Conservation (phyloP, 2,888 invertebrate genomes). For the Hartigia nigra region DNA sequence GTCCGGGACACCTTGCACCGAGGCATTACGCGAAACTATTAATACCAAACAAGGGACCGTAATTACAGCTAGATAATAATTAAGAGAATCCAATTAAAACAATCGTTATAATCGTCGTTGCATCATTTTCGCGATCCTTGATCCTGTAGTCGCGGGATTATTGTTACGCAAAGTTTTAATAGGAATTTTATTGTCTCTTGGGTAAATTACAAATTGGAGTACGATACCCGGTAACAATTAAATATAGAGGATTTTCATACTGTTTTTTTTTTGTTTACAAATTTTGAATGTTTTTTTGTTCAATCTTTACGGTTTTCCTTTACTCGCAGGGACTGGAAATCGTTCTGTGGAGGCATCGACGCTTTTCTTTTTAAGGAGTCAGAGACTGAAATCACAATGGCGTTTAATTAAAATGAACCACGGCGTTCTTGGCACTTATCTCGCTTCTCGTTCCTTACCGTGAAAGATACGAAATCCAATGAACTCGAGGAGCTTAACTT, state of each 20-base stretch:
- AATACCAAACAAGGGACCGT: not conserved
- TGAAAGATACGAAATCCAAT: not conserved
- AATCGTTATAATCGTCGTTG: not conserved
- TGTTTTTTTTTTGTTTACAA: too few relatives aligned
- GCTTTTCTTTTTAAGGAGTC: not conserved
- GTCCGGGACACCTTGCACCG: not conserved
- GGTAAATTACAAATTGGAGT: not conserved
- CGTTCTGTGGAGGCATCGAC: too few relatives aligned
- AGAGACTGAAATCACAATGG: conserved; percentile 22
- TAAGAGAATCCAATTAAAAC: not conserved
- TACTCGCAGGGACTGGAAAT: too few relatives aligned
- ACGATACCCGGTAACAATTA: too few relatives aligned
- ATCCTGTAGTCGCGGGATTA: not conserved
- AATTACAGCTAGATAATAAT: not conserved
- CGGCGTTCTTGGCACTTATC: conserved; percentile 9
- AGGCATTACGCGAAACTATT: too few relatives aligned
- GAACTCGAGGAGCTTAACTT: not conserved
- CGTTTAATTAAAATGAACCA: conserved; percentile 35
- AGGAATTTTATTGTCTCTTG: not conserved
- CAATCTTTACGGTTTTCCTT: too few relatives aligned
- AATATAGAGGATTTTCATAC: not conserved
- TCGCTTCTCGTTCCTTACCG: conserved; percentile 8
- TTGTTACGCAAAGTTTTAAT: not conserved
- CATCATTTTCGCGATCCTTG: not conserved
- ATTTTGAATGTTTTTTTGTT: too few relatives aligned